A percentile compares a stretch with the other conserved stretches of the same genome.
These are phyloP conservation scores for Pocillopora grandis DNA, from an alignment of 92 coral and sea anemone genomes.

Conservation along the genomic window DNA sequence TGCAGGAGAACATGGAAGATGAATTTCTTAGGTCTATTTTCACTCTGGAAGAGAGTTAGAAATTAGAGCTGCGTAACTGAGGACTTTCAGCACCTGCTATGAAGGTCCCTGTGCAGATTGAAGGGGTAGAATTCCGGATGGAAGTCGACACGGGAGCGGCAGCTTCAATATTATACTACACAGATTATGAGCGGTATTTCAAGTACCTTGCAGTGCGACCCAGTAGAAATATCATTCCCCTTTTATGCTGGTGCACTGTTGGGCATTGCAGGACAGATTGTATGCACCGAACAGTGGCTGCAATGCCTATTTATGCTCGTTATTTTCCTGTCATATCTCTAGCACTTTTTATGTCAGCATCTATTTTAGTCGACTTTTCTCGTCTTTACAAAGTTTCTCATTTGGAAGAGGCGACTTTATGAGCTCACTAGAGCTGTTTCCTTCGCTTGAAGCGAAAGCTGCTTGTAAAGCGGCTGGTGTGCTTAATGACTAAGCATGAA, in stretches of 20 bases:
- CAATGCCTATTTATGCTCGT: too few relatives aligned
- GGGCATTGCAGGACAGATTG: slow-evolving; percentile 40
- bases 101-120: slow-evolving; percentile 22
- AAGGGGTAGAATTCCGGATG: slow-evolving; percentile 21
- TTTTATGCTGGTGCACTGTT: slow-evolving; percentile 43
- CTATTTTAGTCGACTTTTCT: too few relatives aligned
- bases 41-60: neutral
- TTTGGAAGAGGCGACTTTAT: too few relatives aligned
- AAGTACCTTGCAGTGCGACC: slow-evolving; percentile 29
- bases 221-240: slow-evolving; percentile 32
- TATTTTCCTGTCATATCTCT: too few relatives aligned
- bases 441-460: too few relatives aligned
- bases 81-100: neutral
- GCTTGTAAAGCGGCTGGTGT: too few relatives aligned
- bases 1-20: neutral
- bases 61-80: neutral
- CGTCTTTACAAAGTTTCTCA: too few relatives aligned
- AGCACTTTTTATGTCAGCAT: too few relatives aligned
- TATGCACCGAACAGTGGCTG: slow-evolving; percentile 24
- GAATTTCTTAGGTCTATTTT: slow-evolving; percentile 7
- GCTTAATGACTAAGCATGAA: too few relatives aligned
- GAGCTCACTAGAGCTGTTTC: too few relatives aligned
- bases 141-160: slow-evolving; percentile 52
- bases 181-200: slow-evolving; percentile 44
- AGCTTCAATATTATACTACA: slow-evolving; percentile 33